Evolutionary conservation across 37 sponge, comb jelly and placozoan genomes (phyloP), one percentile per base, ranked within the genome.

Genomic region (Theonella swinhoei): DNA sequence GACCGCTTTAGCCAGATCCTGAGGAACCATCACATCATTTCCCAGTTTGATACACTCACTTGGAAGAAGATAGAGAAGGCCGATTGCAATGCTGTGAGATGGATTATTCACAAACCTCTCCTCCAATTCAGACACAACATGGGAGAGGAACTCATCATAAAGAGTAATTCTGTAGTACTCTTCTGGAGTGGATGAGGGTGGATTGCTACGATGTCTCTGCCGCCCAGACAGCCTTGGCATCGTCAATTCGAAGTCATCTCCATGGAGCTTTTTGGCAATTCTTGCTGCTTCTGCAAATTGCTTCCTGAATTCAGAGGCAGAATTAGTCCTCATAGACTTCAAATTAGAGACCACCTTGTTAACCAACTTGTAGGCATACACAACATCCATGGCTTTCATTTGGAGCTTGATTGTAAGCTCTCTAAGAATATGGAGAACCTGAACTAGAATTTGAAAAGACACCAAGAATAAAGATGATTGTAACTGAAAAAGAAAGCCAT

Each of bases 361-460:
- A 39, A 63, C 25, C 64, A 11, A 5, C 28, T 60, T 30, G 38
- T 61, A 61, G 11, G 79, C 79, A 63, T 61, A 78, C 36, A 78
- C 24, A 7, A 78, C 79, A 77, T 82, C 78, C 42, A 42, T 76
- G 60, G 87, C 87, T 70, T 65, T 59, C 82, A 73, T 80, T 39
- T 87, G 88, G 4, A 87, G 88, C 33, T 87, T 87, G 43, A 87
- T 73, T 74, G 88, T 87, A n/a, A 80, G 54, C 19, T 33, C 78
- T 81, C 68, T 80, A 19, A 87, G 72, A 41, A 39, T 28, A 24
- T 36, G 35, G 4, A 87, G 47, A 22, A 76, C 64, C 28, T 75
- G 66, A 61, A 81, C 61, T 17, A 88, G 82, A 41, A 88, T 88
- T 70, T 88, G 37, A 28, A 88, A 75, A 65, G 77, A 37, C 38